Base-by-base conservation (phyloP, 2,113 vertebrate genomes). In the Synodontis membranacea region DNA sequence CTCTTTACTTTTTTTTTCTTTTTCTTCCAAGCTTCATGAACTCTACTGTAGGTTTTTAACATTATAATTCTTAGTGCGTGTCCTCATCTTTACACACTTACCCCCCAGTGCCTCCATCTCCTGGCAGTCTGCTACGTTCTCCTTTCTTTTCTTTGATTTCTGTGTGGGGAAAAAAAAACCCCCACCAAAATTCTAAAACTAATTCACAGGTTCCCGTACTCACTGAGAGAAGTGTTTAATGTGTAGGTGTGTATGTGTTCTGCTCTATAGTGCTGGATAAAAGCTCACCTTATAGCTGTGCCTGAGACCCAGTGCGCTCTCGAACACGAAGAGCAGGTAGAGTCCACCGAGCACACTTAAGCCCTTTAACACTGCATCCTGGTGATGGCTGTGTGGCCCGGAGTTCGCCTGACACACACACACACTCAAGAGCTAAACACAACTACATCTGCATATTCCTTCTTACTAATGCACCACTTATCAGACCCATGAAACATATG, bases 251-350 rank as follows among this genome's bases (percentile, higher is more conserved):
- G 25, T n/a, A n/a, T 74, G 70, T 74, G 70, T 48, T 28, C 58
- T 44, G 23, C 17, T 28, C n/a, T 25, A 23, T 44, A 76, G 28
- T 70, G 60, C 37, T 44, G 37, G 19, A 62, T 5, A 21, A 42
- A 70, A 58, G 10, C 79, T 90, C 21, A 91, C 90, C 86, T 87
- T 90, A 50, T 28, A 84, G 39, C 90, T 88, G 56, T 82, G 91
- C 76, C 87, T 82, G 42, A 93, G 70, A 54, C 92, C 92, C 64
- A 96, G 88, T 0, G 91, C 39, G 48, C 94, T 95, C 90, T 96
- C 96, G 60, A 95, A 68, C 48, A 95, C 11, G 85, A 96, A 96
- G 79, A 96, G 93, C 54, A 95, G 83, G 90, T 96, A 95, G 86
- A 96, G 91, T 0, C 95, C 96, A 0, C 92, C 95, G 14, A 96